phyloP scores from a whole-genome alignment of 2,113 vertebrate species.

The Salvelinus alpinus region DNA sequence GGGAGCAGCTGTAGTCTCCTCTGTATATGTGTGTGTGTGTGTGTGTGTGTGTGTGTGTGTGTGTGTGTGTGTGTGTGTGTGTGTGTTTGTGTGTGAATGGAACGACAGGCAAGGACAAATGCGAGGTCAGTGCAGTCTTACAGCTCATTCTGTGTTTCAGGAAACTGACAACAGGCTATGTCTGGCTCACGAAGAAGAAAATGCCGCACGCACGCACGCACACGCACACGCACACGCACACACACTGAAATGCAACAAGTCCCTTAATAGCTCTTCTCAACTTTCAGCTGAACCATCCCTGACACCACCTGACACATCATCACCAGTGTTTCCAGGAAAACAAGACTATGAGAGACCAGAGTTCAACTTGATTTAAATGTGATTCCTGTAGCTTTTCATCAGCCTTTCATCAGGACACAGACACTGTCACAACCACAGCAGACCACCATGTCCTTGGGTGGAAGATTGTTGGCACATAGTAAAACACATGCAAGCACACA shows the following conservation, averaged over 20 bases:
- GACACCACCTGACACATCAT: slow-evolving; percentile 65
- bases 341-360: slow-evolving; percentile 53
- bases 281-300: slow-evolving; percentile 53
- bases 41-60: too few species aligned
- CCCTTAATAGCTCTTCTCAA: slow-evolving; percentile 36
- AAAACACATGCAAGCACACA: too few species aligned
- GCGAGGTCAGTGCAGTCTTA: too few species aligned
- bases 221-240: too few species aligned
- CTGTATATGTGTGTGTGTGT: too few species aligned
- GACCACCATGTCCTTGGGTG: slow-evolving; percentile 60
- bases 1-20: neutral
- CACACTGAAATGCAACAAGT: too few species aligned
- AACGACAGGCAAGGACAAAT: neutral
- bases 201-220: neutral
- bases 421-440: slow-evolving; percentile 42
- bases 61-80: too few species aligned
- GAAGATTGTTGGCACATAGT: slow-evolving; percentile 19
- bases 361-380: slow-evolving; percentile 58
- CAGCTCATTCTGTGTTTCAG: too few species aligned
- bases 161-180: neutral
- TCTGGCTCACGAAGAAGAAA: neutral
- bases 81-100: too few species aligned
- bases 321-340: slow-evolving; percentile 65
- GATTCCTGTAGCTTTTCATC: slow-evolving; percentile 60
- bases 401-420: slow-evolving; percentile 42